These are phyloP conservation scores for Pogonocichla stellata DNA, from an alignment of 2,113 vertebrate species.

Conservation along the genomic window DNA sequence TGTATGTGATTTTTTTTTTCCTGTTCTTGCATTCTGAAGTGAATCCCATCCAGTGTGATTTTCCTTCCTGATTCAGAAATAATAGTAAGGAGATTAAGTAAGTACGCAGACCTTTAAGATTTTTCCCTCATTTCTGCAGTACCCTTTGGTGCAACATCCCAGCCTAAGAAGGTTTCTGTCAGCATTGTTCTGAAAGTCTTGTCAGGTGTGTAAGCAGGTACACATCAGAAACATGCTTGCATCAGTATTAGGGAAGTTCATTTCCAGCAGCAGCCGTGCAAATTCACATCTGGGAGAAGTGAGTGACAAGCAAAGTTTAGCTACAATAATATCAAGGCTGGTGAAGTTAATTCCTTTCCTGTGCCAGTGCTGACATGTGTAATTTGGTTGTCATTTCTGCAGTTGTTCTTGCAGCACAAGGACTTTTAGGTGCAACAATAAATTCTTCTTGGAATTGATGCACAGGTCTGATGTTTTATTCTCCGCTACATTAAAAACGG, in stretches of 20 bases:
- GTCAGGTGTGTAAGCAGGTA: not conserved
- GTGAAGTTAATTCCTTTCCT: not conserved
- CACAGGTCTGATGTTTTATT: not conserved
- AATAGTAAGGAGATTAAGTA: not conserved
- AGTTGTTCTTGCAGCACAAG: not conserved
- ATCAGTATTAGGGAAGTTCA: not conserved
- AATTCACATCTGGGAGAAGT: not conserved
- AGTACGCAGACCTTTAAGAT: not conserved
- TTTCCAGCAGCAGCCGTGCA: not conserved
- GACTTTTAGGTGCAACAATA: not conserved
- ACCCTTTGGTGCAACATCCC: not conserved
- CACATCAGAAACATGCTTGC: not conserved
- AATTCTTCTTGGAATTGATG: not conserved
- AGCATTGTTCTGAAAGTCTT: not conserved
- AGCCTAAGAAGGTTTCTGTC: not conserved
- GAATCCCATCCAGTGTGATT: not conserved
- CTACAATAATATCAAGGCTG: not conserved
- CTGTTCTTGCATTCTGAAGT: not conserved
- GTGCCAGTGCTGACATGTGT: not conserved
- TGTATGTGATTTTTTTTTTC: not conserved
- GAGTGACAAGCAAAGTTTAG: not conserved
- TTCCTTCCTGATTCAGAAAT: not conserved
- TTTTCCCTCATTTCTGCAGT: not conserved
- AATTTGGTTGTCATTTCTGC: not conserved
- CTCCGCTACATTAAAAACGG: not conserved